Base-by-base conservation (phyloP, 2,888 invertebrate species). In the Globia sparganii region DNA sequence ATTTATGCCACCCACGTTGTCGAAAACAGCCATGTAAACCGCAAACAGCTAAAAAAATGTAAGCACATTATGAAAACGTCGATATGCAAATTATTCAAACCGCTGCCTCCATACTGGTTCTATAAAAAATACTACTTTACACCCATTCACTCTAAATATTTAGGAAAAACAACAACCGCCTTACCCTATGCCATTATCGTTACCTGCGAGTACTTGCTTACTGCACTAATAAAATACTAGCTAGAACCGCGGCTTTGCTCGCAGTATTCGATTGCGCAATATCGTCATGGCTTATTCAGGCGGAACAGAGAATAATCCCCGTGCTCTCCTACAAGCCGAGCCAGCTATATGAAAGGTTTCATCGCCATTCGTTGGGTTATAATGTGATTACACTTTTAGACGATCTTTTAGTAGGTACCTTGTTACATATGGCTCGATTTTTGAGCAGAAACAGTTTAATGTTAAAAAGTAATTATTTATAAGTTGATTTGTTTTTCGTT, bases 251-350 rank as follows among this genome's bases (percentile, higher is more conserved):
- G 46, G 86, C 83, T 72, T 83, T 70, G 49, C 61, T 69, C 68
- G 31, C 46, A 13, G 61, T 58, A 72, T 69, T 67, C 83, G 66
- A 83, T 78, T 64, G 83, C 78, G 74, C 83, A 75, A 78, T 83
- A 74, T 82, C 53, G 71, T 58, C 77, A 66, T 74, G 83, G 86
- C 73, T 83, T 83, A 83, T 83, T 83, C 73, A 83, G 71, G 68
- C 73, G 77, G 74, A 83, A 86, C 58, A 74, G 64, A 56, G 69
- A 66, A 66, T 84, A 84, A 84, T 84, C 83, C 83, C 34, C 3
- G 66, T 61, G 62, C 83, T 83, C 58, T 59, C 37, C 71, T 53
- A 13, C 62, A 70, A 78, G 74, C 83, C 59, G n/a, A 53, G 73
- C 61, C 46, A 68, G 58, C 46, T 72, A 61, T 75, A 75, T 61